Conservation (phyloP, 2,888 invertebrate species). For the Crossocerus cetratus region DNA sequence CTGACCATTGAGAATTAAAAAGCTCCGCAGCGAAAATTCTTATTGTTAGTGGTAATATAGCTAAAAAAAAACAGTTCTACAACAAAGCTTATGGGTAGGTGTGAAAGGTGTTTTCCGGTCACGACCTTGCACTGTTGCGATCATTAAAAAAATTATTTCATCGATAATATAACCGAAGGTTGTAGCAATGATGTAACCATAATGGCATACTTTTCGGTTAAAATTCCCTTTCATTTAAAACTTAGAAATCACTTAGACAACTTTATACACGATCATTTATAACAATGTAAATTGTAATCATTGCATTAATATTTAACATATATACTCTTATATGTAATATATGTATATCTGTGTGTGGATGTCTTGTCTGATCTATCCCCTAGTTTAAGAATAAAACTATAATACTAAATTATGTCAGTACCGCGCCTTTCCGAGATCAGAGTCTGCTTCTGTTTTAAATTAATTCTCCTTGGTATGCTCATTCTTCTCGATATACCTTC, state of each 20-base stretch:
- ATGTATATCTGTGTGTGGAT: conserved; percentile 74
- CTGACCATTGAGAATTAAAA: conserved; percentile 50
- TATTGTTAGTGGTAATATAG: conserved; percentile 40
- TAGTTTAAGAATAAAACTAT: conserved; percentile 74
- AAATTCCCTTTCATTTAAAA: conserved; percentile 72
- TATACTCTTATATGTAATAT: conserved; percentile 74
- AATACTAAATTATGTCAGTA: conserved; percentile 74
- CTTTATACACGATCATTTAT: conserved; percentile 76
- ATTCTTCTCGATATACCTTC: conserved; percentile 34
- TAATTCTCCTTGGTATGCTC: conserved; percentile 33
- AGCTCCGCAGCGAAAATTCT: conserved; percentile 52
- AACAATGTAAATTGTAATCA: conserved; percentile 76
- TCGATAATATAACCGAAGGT: conserved; percentile 55
- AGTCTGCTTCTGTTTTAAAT: conserved; percentile 51
- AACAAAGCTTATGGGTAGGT: conserved; percentile 50
- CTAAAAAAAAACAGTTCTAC: conserved; percentile 40
- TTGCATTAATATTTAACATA: conserved; percentile 77
- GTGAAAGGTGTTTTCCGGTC: conserved; percentile 44
- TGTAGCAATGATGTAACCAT: conserved; percentile 58
- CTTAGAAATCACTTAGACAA: conserved; percentile 76
- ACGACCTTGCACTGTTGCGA: conserved; percentile 19
- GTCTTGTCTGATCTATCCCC: conserved; percentile 72
- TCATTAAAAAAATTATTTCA: conserved; percentile 44
- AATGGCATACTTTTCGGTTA: conserved; percentile 74
- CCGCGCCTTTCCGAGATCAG: conserved; percentile 69